A percentile compares a stretch with the other conserved stretches of the same genome.
Evolutionary conservation across 2,888 invertebrate genomes (phyloP).

Genomic region (Hermaeophaga mercurialis): DNA sequence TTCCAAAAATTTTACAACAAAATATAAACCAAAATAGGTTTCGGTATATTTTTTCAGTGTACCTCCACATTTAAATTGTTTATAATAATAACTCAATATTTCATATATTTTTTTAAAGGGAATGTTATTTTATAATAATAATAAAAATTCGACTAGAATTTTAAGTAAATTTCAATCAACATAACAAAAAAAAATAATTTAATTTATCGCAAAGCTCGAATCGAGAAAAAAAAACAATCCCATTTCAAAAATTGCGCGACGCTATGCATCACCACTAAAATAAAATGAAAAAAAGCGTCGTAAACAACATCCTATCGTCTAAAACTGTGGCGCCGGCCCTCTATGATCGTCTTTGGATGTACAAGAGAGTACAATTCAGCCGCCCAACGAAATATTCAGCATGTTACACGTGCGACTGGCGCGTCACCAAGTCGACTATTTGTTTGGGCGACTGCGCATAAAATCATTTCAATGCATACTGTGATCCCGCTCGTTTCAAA

Average conservation of each 20-base stretch:
- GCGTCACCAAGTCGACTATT: conserved; percentile 33
- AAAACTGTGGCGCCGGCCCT: conserved; percentile 54
- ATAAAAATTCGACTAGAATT: no score
- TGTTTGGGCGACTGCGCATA: conserved; percentile 54
- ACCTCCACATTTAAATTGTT: no score
- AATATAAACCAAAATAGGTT: no score
- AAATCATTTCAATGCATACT: conserved; percentile 59
- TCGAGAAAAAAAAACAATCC: conserved; percentile 4
- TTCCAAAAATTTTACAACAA: no score
- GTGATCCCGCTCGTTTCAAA: conserved; percentile 59
- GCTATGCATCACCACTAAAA: conserved; percentile 5
- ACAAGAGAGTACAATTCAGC: conserved; percentile 56
- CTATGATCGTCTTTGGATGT: conserved; percentile 52
- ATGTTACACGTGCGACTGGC: neutral
- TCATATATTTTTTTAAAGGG: no score
- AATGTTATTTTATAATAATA: no score
- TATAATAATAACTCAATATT: no score
- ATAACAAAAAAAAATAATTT: no score
- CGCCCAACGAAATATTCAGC: conserved; percentile 46
- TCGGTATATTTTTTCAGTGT: no score
- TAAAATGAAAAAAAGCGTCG: conserved; percentile 40
- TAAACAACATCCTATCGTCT: conserved; percentile 53
- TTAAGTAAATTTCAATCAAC: no score
- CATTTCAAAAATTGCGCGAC: conserved; percentile 11
- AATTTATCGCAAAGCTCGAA: no score